Percentiles rank a stretch among this genome's conserved stretches.
Evolutionary conservation across 2,888 invertebrate species (phyloP).

Genomic region (Drosophila pseudotakahashii): DNA sequence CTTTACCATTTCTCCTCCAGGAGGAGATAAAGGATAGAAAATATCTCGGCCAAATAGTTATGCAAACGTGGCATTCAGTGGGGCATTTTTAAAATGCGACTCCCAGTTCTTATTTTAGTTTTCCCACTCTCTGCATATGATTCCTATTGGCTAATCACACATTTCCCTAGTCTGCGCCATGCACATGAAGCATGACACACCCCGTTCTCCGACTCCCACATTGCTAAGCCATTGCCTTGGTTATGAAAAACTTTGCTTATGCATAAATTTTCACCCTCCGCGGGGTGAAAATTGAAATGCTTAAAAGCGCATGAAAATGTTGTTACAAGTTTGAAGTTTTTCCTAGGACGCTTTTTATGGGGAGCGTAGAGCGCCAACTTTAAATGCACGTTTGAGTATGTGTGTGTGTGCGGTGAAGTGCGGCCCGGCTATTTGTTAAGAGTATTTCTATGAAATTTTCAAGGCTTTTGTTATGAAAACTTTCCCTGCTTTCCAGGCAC

Average conservation of each 20-base stretch:
- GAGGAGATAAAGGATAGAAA: slow-evolving; percentile 7
- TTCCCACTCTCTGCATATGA: not conserved
- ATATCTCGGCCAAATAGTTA: slow-evolving; percentile 25
- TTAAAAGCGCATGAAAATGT: slow-evolving; percentile 80
- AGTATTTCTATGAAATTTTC: slow-evolving; percentile 38
- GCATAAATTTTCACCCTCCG: slow-evolving; percentile 68
- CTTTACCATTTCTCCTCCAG: not conserved
- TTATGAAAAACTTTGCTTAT: slow-evolving; percentile 69
- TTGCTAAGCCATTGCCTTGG: slow-evolving; percentile 21
- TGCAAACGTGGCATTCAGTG: slow-evolving; percentile 20
- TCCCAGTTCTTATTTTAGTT: not conserved
- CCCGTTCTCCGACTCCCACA: not conserved
- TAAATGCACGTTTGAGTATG: slow-evolving; percentile 27
- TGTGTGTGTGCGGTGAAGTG: slow-evolving; percentile 13
- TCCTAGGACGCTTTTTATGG: slow-evolving; percentile 43
- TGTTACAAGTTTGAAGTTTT: slow-evolving; percentile 75
- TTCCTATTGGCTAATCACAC: slow-evolving; percentile 4
- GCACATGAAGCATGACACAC: slow-evolving; percentile 3
- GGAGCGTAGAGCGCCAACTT: slow-evolving; percentile 45
- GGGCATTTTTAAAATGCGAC: not conserved
- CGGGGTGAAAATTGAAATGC: slow-evolving; percentile 71
- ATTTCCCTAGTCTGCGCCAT: not conserved
- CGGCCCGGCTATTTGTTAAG: slow-evolving; percentile 40
- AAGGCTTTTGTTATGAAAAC: slow-evolving; percentile 27
- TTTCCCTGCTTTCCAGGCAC: slow-evolving; percentile 6